These are phyloP conservation scores for Meganola albula DNA, from an alignment of 2,888 invertebrate genomes.

Conservation along the genomic window DNA sequence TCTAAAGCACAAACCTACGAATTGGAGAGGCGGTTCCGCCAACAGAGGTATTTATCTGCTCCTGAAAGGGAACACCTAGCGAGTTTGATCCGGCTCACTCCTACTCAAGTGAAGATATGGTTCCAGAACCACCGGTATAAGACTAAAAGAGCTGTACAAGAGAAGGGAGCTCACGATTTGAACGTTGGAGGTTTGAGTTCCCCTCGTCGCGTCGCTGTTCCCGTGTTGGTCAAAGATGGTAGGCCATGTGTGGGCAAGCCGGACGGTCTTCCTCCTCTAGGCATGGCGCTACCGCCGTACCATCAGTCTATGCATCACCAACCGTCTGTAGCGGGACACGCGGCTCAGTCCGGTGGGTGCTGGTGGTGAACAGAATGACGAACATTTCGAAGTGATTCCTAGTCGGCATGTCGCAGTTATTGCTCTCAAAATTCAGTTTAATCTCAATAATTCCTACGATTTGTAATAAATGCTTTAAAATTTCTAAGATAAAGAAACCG, in stretches of 20 bases:
- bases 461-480: no score
- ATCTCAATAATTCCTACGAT: no score
- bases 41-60: conserved; percentile 97
- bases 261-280: conserved; percentile 69
- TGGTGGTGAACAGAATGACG: conserved; percentile 71
- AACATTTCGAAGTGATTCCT: conserved; percentile 45
- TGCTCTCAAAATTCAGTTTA: conserved; percentile 21
- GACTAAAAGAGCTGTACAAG: conserved; percentile 97
- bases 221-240: conserved; percentile 95
- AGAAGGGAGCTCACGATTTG: conserved; percentile 87
- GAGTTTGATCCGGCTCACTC: conserved; percentile 94
- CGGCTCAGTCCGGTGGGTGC: conserved; percentile 61
- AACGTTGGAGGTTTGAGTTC: conserved; percentile 85
- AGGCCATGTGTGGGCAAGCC: conserved; percentile 88
- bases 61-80: conserved; percentile 98
- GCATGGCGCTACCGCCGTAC: conserved; percentile 71
- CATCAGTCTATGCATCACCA: conserved; percentile 68
- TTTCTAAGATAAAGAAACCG: no score
- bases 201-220: conserved; percentile 94
- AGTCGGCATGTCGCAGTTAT: conserved; percentile 45
- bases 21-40: conserved; percentile 94
- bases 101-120: conserved; percentile 99
- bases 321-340: conserved; percentile 54
- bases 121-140: conserved; percentile 99
- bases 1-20: conserved; percentile 99